Percentiles rank a stretch among this genome's conserved stretches.
These are phyloP conservation scores for Hippocampus comes DNA, from an alignment of 2,113 vertebrate genomes.

Conservation along the genomic window DNA sequence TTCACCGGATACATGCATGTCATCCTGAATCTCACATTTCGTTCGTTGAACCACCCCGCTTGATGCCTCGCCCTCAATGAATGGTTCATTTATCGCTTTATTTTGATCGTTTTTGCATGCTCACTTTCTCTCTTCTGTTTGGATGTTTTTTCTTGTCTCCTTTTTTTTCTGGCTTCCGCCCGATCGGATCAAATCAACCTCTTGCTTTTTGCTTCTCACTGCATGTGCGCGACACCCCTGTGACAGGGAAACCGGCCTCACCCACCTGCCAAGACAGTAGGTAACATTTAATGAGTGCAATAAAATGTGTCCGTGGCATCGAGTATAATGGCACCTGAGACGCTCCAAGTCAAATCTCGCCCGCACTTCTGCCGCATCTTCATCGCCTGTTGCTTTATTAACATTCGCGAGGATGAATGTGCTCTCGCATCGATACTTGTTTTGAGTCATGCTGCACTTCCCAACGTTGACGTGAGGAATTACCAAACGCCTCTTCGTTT, in stretches of 20 bases:
- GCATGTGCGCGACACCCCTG: conserved; percentile 45
- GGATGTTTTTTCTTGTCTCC: conserved; percentile 26
- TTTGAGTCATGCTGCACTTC: conserved; percentile 11
- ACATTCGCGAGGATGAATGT: conserved; percentile 5
- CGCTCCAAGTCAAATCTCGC: not conserved
- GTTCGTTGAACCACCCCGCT: conserved; percentile 52
- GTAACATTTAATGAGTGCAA: conserved; percentile 67
- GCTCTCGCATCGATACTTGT: not conserved
- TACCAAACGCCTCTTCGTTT: conserved; percentile 7
- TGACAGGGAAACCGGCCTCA: conserved; percentile 69
- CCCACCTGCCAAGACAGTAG: conserved; percentile 78
- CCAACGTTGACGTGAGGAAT: conserved; percentile 17
- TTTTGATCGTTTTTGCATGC: conserved; percentile 35
- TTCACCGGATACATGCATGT: conserved; percentile 43
- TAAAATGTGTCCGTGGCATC: conserved; percentile 10
- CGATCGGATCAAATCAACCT: conserved; percentile 31
- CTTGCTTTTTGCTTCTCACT: conserved; percentile 38
- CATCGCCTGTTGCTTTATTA: conserved; percentile 5
- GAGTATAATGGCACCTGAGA: not conserved
- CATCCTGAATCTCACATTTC: conserved; percentile 25
- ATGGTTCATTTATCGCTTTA: conserved; percentile 7
- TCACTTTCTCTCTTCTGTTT: conserved; percentile 17
- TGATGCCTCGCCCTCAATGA: conserved; percentile 29
- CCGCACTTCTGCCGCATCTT: not conserved
- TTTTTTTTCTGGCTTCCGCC: conserved; percentile 11